Percentiles rank a stretch among this genome's conserved stretches.
Conservation (phyloP, 2,888 invertebrate species). For the Drosophila greeni region DNA sequence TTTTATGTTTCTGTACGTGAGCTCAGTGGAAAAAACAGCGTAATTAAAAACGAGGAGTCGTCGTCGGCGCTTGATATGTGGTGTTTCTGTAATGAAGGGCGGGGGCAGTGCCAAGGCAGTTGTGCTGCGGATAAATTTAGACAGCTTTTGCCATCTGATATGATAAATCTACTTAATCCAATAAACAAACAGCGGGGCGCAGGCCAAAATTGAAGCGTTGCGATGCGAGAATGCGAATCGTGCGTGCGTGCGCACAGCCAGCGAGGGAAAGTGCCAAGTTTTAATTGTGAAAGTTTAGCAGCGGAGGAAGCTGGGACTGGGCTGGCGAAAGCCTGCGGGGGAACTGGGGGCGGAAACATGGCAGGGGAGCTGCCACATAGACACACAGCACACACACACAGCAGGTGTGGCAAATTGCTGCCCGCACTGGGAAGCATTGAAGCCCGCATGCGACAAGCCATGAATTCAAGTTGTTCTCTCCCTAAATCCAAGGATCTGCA, state of each 20-base stretch:
- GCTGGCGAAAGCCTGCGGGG: background rate
- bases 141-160: constrained; percentile 56
- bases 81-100: constrained; percentile 18
- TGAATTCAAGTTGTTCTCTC: constrained; percentile 23
- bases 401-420: constrained; percentile 70
- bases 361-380: constrained; percentile 15
- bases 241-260: constrained; percentile 28
- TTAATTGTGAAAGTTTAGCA: constrained; percentile 69
- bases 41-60: constrained; percentile 70
- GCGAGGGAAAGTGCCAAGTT: constrained; percentile 60
- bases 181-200: constrained; percentile 49
- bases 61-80: constrained; percentile 39
- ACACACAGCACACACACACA: constrained; percentile 43
- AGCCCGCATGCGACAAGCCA: constrained; percentile 36
- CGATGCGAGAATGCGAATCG: constrained; percentile 37
- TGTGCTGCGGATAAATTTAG: constrained; percentile 39
- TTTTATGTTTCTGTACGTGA: constrained; percentile 52
- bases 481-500: constrained; percentile 2
- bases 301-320: constrained; percentile 18
- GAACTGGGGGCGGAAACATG: constrained; percentile 3
- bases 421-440: constrained; percentile 45
- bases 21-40: constrained; percentile 56
- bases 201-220: constrained; percentile 57
- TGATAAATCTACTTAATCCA: constrained; percentile 72
- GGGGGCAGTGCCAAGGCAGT: constrained; percentile 20